Base-by-base conservation (phyloP, 2,113 vertebrate species). In the Larimichthys crocea region DNA sequence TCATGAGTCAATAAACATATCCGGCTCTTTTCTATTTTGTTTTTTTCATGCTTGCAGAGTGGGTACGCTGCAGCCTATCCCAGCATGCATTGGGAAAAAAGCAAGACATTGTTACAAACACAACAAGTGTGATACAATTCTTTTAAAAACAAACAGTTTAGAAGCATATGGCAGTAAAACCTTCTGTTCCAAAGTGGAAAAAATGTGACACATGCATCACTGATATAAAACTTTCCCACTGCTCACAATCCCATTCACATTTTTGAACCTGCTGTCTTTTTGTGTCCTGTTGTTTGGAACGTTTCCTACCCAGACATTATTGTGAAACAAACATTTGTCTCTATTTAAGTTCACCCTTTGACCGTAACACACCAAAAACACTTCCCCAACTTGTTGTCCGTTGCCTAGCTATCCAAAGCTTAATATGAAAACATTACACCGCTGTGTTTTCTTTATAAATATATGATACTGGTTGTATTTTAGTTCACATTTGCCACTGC, bases 191-290 rank as follows among this genome's bases (percentile, higher is more conserved):
- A 56, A 20, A 17, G 49, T 69, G 46, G 66, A 70, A 74, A 73
- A 74, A 44, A 67, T 48, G 35, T 57, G 50, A 60, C n/a, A 56
- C 26, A 48, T 17, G 53, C 29, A 15, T 59, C 31, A 26, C 5
- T 50, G 46, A 56, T 65, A 65, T 68, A 46, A 75, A 86, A 66
- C 14, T 5, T 60, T 68, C 29, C 68, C 29, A 29, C 4, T 14
- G 19, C 67, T 74, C 46, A 49, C 11, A 65, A 50, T 9, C 15
- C 22, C 46, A 16, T 70, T 74, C 64, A 40, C 35, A 22, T 61
- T 48, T 57, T 53, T 53, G 52, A 68, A 72, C 67, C 64, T 29
- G 19, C 4, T 75, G 31, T 24, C 31, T 66, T 79, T 6, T 10
- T 31, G 3, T 24, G 57, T 57, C 8, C 31, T 66, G 56, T 49